These are phyloP conservation scores for Musca vetustissima DNA, from an alignment of 1,140 invertebrate species.

Conservation along the genomic window DNA sequence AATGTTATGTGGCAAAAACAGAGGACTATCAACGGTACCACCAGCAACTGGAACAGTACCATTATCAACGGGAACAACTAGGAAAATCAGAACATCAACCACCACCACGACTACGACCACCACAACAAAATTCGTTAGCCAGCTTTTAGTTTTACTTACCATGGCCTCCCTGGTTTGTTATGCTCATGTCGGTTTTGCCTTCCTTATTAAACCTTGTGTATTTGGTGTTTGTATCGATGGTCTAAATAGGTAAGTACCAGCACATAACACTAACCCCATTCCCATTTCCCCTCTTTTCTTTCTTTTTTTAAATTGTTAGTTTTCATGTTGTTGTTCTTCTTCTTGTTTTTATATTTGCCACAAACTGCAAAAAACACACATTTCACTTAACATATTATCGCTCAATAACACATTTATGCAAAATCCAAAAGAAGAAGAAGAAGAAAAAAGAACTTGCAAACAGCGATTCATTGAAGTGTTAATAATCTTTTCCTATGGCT, in stretches of 20 bases:
- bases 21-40: neutral
- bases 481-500: neutral
- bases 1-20: too few relatives aligned
- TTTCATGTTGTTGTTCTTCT: neutral
- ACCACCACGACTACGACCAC: neutral
- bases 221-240: slow-evolving; percentile 86
- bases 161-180: slow-evolving; percentile 41
- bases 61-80: neutral
- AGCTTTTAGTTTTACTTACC: slow-evolving; percentile 35
- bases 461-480: slow-evolving; percentile 6
- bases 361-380: too few relatives aligned
- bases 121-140: neutral
- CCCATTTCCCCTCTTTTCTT: neutral
- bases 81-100: neutral
- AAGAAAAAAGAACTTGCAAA: neutral
- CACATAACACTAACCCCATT: neutral
- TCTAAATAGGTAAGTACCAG: slow-evolving; percentile 67
- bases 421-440: neutral
- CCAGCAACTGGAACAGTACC: neutral
- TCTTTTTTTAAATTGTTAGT: too few relatives aligned
- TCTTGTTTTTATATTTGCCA: too few relatives aligned
- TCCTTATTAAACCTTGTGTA: slow-evolving; percentile 79
- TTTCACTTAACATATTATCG: too few relatives aligned
- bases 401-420: neutral
- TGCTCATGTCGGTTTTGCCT: slow-evolving; percentile 66